Evolutionary conservation across 1,140 invertebrate species (phyloP).

Genomic region (Choristoneura fumiferana): DNA sequence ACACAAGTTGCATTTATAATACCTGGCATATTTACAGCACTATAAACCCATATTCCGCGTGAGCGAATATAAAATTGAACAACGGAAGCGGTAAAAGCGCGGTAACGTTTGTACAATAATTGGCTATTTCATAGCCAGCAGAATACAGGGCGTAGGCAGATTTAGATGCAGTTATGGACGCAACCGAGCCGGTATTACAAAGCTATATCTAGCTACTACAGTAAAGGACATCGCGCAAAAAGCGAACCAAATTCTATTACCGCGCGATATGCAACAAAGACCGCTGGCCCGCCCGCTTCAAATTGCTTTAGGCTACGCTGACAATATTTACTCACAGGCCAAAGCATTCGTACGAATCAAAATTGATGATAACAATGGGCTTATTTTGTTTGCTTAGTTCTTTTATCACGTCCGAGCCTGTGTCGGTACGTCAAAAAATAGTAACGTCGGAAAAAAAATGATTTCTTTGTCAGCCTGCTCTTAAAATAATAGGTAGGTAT

Average conservation of each 20-base stretch:
- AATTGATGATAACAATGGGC: slow-evolving; percentile 58
- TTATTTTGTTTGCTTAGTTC: slow-evolving; percentile 35
- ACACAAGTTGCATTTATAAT: too few species aligned
- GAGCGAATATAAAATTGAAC: background rate
- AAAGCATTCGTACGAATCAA: slow-evolving; percentile 62
- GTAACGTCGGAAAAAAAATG: too few species aligned
- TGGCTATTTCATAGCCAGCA: slow-evolving; percentile 45
- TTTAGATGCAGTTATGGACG: slow-evolving; percentile 73
- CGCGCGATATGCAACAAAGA: slow-evolving; percentile 75
- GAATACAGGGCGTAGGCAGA: slow-evolving; percentile 54
- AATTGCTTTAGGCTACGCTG: slow-evolving; percentile 75
- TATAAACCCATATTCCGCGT: background rate
- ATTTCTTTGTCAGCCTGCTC: too few species aligned
- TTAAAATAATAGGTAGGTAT: too few species aligned
- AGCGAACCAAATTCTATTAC: slow-evolving; percentile 77
- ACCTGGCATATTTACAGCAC: too few species aligned
- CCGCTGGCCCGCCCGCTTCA: slow-evolving; percentile 66
- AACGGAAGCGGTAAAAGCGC: background rate
- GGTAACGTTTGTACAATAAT: slow-evolving; percentile 25
- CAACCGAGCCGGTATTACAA: slow-evolving; percentile 49
- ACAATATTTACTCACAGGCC: slow-evolving; percentile 68
- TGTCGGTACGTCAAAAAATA: background rate
- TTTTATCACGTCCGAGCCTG: slow-evolving; percentile 3
- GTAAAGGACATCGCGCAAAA: slow-evolving; percentile 66
- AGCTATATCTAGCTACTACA: slow-evolving; percentile 49